Evolutionary conservation across 2,888 invertebrate species (phyloP).

Genomic region (Eucera pruinosa): DNA sequence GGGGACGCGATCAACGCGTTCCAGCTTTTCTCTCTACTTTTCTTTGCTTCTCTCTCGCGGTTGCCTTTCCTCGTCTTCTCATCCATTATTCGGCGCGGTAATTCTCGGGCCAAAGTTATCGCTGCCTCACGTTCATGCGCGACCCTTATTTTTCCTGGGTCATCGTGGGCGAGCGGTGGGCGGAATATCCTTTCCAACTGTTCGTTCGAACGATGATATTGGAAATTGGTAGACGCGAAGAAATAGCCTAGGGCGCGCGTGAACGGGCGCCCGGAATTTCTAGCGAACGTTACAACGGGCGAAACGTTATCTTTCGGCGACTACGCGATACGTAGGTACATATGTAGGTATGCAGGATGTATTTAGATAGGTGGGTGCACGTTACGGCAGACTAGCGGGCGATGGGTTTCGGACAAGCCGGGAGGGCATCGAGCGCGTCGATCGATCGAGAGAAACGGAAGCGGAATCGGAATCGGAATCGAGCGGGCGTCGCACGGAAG

Average conservation of each 20-base stretch:
- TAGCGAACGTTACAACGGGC: not conserved
- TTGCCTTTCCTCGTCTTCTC: not conserved
- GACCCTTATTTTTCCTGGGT: no score
- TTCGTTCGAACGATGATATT: no score
- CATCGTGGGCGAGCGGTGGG: no score
- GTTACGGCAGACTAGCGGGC: not conserved
- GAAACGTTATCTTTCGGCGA: conserved; percentile 28
- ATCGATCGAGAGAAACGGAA: conserved; percentile 2
- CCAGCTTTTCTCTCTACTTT: no score
- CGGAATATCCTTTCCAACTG: no score
- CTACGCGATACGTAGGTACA: no score
- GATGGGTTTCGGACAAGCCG: conserved; percentile 1
- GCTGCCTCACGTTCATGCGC: no score
- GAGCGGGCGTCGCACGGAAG: not conserved
- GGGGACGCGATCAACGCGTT: no score
- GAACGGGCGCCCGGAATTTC: not conserved
- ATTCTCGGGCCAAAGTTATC: not conserved
- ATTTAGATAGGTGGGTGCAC: no score
- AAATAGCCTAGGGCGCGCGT: not conserved
- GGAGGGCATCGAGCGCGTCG: not conserved
- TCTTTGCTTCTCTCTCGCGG: not conserved
- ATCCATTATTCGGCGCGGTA: not conserved
- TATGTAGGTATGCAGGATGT: no score
- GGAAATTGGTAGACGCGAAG: no score
- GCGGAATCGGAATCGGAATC: no score